phyloP scores from a whole-genome alignment of 2,888 invertebrate genomes.

The Leistus spinibarbis region DNA sequence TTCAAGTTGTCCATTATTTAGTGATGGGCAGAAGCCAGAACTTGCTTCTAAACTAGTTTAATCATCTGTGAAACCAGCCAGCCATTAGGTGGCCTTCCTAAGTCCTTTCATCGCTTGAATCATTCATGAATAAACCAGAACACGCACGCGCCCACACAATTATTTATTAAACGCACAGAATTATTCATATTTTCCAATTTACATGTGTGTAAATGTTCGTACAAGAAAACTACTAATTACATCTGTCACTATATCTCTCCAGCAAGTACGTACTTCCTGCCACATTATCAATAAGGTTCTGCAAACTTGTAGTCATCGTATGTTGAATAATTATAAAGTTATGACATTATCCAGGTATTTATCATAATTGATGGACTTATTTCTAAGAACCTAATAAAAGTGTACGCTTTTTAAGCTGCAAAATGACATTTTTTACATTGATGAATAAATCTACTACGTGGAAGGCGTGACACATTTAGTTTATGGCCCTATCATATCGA shows the following conservation, averaged over 20 bases:
- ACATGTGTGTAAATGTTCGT: too few species aligned
- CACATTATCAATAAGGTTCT: too few species aligned
- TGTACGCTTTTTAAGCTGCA: neutral
- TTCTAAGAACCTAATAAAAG: neutral
- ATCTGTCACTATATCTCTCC: too few species aligned
- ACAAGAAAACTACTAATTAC: too few species aligned
- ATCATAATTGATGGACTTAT: too few species aligned
- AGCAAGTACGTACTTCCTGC: too few species aligned
- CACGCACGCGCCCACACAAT: constrained; percentile 12
- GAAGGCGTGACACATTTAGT: neutral
- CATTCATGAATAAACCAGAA: too few species aligned
- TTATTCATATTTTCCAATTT: too few species aligned
- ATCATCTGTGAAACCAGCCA: constrained; percentile 12
- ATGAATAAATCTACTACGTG: neutral
- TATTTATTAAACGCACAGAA: too few species aligned
- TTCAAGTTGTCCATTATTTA: constrained; percentile 31
- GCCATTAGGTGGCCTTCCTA: constrained; percentile 3
- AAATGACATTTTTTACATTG: neutral
- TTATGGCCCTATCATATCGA: neutral
- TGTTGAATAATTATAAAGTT: neutral
- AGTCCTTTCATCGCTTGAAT: too few species aligned
- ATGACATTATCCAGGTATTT: too few species aligned
- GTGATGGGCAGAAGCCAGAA: constrained; percentile 14
- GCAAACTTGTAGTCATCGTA: neutral
- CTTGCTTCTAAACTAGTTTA: constrained; percentile 31